phyloP scores from a whole-genome alignment of 2,797 vertebrate genomes.

The Novumbra hubbsi region DNA sequence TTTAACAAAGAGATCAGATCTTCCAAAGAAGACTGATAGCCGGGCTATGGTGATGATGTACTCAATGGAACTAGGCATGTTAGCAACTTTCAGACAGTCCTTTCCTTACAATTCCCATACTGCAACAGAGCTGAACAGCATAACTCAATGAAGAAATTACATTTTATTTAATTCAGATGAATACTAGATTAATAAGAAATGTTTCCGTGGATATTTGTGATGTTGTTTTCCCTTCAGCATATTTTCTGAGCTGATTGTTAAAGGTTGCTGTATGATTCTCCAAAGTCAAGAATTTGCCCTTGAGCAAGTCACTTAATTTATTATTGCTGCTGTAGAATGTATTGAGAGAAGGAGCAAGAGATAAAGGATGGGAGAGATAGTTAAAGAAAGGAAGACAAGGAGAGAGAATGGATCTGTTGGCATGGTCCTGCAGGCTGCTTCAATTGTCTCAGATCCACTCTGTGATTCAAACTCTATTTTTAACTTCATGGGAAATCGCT shows the following conservation, averaged over 20 bases:
- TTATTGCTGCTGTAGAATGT: no score
- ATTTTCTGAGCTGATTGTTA: slow-evolving; percentile 23
- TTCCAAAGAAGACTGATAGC: background rate
- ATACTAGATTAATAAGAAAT: background rate
- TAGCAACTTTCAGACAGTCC: background rate
- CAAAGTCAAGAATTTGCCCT: no score
- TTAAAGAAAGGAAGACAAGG: slow-evolving; percentile 21
- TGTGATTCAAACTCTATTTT: slow-evolving; percentile 62
- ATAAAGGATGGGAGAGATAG: slow-evolving; percentile 18
- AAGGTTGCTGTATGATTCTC: no score
- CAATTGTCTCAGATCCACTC: slow-evolving; percentile 8
- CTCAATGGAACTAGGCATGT: background rate
- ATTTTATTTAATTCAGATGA: background rate
- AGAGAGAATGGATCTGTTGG: slow-evolving; percentile 6
- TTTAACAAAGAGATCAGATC: background rate
- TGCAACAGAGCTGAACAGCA: slow-evolving; percentile 11
- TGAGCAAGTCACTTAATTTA: no score
- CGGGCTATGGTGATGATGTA: background rate
- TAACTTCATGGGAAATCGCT: slow-evolving; percentile 74
- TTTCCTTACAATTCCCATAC: background rate
- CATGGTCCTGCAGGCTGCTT: slow-evolving; percentile 2
- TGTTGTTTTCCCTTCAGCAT: background rate
- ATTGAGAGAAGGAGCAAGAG: background rate
- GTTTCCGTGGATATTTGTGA: background rate
- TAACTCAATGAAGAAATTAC: slow-evolving; percentile 27